Base-by-base conservation (phyloP, 2,888 invertebrate species). In the Acronicta alni region DNA sequence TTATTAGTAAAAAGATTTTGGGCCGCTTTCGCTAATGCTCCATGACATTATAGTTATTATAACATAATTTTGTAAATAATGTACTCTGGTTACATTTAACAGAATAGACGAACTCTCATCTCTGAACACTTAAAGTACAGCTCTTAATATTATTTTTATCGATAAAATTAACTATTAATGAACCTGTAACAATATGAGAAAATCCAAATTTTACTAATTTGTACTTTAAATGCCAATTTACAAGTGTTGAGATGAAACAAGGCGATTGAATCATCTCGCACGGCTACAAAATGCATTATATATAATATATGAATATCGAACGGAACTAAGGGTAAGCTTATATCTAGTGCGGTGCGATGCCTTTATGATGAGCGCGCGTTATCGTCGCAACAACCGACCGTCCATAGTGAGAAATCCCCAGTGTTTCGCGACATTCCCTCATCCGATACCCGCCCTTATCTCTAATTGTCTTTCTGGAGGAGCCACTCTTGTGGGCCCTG, bases 41-140 rank as follows among this genome's bases (percentile, higher is more conserved):
- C 75, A 68, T 60, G 76, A 79, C 74, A 57, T 52, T 49, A 45
- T 39, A 62, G 43, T 61, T n/a, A n/a, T n/a, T n/a, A 61, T 84
- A 79, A 87, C 88, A 89, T 85, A 84, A 72, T 81, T 79, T 81
- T 80, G 79, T 83, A 83, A 82, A 80, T 70, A 72, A 75, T 86
- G 84, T 83, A 86, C 82, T 87, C 83, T 87, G 83, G 81, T 90
- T 89, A 90, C 92, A 89, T 85, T 87, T 81, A 88, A 92, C 89
- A 87, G 83, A 87, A 89, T 86, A 88, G 83, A 90, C 86, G 86
- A 88, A 82, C 88, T 88, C 84, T 88, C 87, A 89, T 91, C 92
- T 92, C 92, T 92, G 92, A 93, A 93, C 93, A 94, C 93, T 93
- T 93, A 94, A 93, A 94, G 93, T 93, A 94, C 93, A 92, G 91